phyloP scores from a whole-genome alignment of 2,888 invertebrate genomes.

The Antitype chi region DNA sequence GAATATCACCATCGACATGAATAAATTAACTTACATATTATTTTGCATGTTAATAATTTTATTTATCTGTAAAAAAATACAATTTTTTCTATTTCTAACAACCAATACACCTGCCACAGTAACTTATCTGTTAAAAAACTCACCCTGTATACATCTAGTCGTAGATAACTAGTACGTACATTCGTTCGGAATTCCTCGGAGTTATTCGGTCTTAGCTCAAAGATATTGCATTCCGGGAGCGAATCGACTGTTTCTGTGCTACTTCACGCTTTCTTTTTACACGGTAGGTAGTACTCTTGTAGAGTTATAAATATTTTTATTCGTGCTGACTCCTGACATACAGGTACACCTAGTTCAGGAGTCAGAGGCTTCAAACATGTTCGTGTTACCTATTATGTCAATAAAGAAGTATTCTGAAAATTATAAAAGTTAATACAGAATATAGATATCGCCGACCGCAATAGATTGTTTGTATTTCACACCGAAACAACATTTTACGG shows the following conservation, averaged over 20 bases:
- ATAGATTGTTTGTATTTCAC: too few species aligned
- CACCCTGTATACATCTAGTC: neutral
- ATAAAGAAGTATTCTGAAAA: too few species aligned
- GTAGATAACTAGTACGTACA: constrained; percentile 25
- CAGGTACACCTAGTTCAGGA: too few species aligned
- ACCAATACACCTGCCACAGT: neutral
- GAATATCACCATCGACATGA: neutral
- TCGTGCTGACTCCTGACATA: neutral
- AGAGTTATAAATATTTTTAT: neutral
- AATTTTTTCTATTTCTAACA: neutral
- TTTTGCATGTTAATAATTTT: too few species aligned
- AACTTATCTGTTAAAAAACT: neutral
- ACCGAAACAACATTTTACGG: too few species aligned
- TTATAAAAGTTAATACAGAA: too few species aligned
- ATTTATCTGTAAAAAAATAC: neutral
- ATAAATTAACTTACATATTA: too few species aligned
- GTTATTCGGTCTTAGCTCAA: constrained; percentile 50
- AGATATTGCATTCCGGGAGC: constrained; percentile 56
- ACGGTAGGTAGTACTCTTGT: neutral
- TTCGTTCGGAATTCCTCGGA: constrained; percentile 42
- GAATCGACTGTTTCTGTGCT: constrained; percentile 38
- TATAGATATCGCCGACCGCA: too few species aligned
- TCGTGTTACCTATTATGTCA: too few species aligned
- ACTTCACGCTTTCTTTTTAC: neutral
- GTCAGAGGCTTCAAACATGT: too few species aligned